Base-by-base conservation (phyloP, 2,797 vertebrate species). In the Microtus californicus region DNA sequence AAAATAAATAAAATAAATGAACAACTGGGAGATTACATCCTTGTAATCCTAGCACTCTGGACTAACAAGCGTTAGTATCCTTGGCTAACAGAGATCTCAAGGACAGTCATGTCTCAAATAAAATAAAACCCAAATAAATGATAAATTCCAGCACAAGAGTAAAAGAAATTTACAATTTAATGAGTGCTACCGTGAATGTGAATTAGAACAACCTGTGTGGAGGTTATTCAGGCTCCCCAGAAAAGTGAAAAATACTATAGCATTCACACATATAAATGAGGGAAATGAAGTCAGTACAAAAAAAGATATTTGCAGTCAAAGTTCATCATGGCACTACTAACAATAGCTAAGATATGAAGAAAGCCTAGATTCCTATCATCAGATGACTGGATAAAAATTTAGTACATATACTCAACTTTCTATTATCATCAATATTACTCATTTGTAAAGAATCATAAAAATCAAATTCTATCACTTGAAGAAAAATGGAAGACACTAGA, bases 81-180 rank as follows among this genome's bases (percentile, higher is more conserved):
- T 17, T 77, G 25, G 5, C 43, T 77, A 77, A 31, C 14, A 48
- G 74, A 45, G 2, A 12, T 76, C 73, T 40, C 43, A 76, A 9
- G 74, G 27, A 23, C 43, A 77, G 14, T 6, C 25, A 31, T 48
- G 43, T 17, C 74, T 77, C 13, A 77, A 77, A 79, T 1, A 54
- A 45, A 77, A 19, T 0, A 15, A 31, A n/a, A 37, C 1, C 15
- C 45, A 63, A 63, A 37, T 34, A 83, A 63, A 45, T 87, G 34
- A 45, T 0, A 12, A 65, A 27, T n/a, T 48, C 3, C 13, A 25
- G 23, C 10, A 61, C 2, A 69, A 13, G 25, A 56, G 12, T 4
- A 25, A 31, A 56, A 29, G 34, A 34, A 43, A 34, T 3, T 65
- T 78, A 65, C 2, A 48, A 45, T 6, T 15, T 77, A 45, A 45